Percentiles rank a stretch among this genome's conserved stretches.
phyloP scores from a whole-genome alignment of 1,140 invertebrate genomes.

The Atta cephalotes region DNA sequence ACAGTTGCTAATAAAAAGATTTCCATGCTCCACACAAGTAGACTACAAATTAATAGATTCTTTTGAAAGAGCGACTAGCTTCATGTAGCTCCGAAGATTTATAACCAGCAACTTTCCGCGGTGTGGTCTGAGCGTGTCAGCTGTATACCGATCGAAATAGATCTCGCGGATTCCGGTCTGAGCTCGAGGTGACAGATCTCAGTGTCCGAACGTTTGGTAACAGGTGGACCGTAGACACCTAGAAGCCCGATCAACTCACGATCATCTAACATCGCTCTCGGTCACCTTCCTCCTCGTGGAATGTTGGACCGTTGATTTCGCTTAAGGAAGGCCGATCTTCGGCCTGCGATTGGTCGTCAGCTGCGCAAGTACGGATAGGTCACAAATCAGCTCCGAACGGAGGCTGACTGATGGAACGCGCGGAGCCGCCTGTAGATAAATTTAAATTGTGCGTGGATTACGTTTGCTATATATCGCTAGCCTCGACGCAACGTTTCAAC shows the following conservation, averaged over 20 bases:
- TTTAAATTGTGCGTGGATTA: constrained; percentile 84
- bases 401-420: constrained; percentile 79
- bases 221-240: constrained; percentile 75
- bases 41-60: constrained; percentile 58
- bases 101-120: constrained; percentile 52
- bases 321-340: constrained; percentile 78
- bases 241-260: constrained; percentile 32
- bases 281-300: constrained; percentile 60
- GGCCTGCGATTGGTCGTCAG: constrained; percentile 79
- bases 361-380: constrained; percentile 79
- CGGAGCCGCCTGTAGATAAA: constrained; percentile 84
- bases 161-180: constrained; percentile 42
- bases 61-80: constrained; percentile 63
- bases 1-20: constrained; percentile 51
- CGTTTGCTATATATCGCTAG: constrained; percentile 19
- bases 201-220: constrained; percentile 70
- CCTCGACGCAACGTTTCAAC: constrained; percentile 38
- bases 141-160: constrained; percentile 74
- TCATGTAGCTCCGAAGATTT: constrained; percentile 60
- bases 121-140: constrained; percentile 60
- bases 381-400: constrained; percentile 83
- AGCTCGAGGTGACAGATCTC: constrained; percentile 45
- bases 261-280: neutral
- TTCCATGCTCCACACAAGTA: constrained; percentile 31
- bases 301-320: constrained; percentile 80